These are phyloP conservation scores for Drosophila tani DNA, from an alignment of 1,140 invertebrate species.

Conservation along the genomic window DNA sequence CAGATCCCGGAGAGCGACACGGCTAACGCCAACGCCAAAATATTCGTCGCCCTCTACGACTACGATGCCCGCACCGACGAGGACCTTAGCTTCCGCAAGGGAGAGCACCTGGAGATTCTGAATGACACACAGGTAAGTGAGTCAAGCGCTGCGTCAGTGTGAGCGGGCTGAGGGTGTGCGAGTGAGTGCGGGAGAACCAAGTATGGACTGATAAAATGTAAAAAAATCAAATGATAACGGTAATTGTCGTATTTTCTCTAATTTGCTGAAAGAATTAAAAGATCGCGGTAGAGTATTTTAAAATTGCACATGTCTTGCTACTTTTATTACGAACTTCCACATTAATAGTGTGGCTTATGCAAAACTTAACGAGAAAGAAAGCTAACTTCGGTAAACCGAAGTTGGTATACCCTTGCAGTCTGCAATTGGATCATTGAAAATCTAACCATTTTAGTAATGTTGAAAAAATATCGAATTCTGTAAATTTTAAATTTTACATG, in stretches of 20 bases:
- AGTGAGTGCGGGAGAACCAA: conserved; percentile 1
- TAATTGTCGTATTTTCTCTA: conserved; percentile 3
- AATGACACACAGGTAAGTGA: conserved; percentile 94
- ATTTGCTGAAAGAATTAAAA: conserved; percentile 1
- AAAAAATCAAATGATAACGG: conserved; percentile 17
- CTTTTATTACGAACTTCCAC: no score
- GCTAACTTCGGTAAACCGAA: no score
- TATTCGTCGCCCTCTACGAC: conserved; percentile 99
- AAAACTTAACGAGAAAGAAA: no score
- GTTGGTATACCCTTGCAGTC: no score
- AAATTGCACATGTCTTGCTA: no score
- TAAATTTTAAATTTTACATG: no score
- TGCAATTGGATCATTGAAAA: no score
- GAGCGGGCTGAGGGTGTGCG: neutral
- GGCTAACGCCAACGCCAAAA: conserved; percentile 90
- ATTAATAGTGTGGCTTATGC: no score
- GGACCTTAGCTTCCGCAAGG: conserved; percentile 99
- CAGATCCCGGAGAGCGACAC: conserved; percentile 88
- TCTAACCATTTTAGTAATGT: no score
- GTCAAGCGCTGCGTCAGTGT: conserved; percentile 7
- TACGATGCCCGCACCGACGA: conserved; percentile 99
- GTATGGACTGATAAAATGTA: conserved; percentile 14
- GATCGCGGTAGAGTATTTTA: neutral
- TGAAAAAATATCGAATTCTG: no score
- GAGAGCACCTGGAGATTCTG: conserved; percentile 98